These are phyloP conservation scores for Amblyopsis hoosieri DNA, from an alignment of 2,797 vertebrate species.

Conservation along the genomic window DNA sequence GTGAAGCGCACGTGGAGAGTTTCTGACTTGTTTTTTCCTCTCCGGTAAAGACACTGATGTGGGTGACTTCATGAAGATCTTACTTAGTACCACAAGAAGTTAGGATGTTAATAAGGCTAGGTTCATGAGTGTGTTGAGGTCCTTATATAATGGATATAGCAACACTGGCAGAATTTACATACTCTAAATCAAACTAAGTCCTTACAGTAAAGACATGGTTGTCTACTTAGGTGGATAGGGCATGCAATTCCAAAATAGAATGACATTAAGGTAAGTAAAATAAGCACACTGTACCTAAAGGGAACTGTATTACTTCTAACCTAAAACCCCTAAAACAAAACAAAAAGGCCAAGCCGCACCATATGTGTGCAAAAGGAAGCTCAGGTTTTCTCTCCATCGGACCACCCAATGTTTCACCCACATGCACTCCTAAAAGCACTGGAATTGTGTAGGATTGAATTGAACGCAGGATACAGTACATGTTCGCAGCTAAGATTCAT, in stretches of 20 bases:
- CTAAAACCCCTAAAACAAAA: conserved; percentile 81
- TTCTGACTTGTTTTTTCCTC: conserved; percentile 65
- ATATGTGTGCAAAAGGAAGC: conserved; percentile 80
- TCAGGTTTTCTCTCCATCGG: conserved; percentile 64
- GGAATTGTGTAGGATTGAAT: conserved; percentile 55
- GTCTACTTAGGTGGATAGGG: conserved; percentile 31
- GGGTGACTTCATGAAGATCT: conserved; percentile 57
- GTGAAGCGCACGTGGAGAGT: conserved; percentile 58
- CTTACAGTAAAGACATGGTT: conserved; percentile 27
- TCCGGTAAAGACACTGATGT: conserved; percentile 55
- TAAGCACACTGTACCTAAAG: conserved; percentile 80
- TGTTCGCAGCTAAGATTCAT: conserved; percentile 51
- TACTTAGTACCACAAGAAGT: conserved; percentile 43
- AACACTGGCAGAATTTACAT: conserved; percentile 18
- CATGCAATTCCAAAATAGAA: conserved; percentile 66
- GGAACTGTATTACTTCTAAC: conserved; percentile 78
- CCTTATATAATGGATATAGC: conserved; percentile 18
- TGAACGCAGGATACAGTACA: conserved; percentile 42
- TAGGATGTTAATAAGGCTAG: conserved; percentile 9
- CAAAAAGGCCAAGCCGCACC: conserved; percentile 79
- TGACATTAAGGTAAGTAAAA: conserved; percentile 74
- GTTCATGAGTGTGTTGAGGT: conserved; percentile 15
- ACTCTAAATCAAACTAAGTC: conserved; percentile 43
- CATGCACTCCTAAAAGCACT: conserved; percentile 69
- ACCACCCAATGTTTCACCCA: conserved; percentile 82